phyloP scores from a whole-genome alignment of 2,888 invertebrate species.

The Tenthredo mesomela region DNA sequence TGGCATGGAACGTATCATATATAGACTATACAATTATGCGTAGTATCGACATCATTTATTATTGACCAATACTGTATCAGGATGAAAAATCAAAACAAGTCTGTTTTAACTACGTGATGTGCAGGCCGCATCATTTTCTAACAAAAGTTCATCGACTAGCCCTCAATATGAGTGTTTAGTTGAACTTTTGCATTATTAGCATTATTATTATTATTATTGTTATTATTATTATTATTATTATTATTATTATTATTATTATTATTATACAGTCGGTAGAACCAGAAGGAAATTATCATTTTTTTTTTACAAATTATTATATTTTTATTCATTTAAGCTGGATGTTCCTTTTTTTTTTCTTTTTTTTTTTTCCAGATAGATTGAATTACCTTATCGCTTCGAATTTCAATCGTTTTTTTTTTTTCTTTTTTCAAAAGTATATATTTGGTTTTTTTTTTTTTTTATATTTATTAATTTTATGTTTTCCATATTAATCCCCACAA shows the following conservation, averaged over 20 bases:
- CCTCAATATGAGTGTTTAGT: slow-evolving; percentile 17
- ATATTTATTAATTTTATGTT: neutral
- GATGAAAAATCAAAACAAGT: slow-evolving; percentile 1
- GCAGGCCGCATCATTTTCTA: neutral
- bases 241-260: too few species aligned
- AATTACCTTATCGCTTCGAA: neutral
- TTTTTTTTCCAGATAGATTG: neutral
- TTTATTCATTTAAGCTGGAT: neutral
- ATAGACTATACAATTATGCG: neutral
- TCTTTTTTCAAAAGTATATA: neutral
- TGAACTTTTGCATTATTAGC: neutral
- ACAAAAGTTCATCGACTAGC: slow-evolving; percentile 4
- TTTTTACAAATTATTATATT: neutral
- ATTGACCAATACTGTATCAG: neutral
- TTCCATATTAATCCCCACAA: neutral
- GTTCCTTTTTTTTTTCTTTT: too few species aligned
- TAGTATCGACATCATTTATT: neutral
- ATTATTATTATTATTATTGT: too few species aligned
- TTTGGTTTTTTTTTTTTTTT: too few species aligned
- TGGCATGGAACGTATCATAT: neutral
- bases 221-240: too few species aligned
- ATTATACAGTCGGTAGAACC: neutral
- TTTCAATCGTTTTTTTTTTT: neutral
- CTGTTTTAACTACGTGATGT: neutral
- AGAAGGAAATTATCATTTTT: neutral